Evolutionary conservation across 53 echinoderm and acorn worm genomes (phyloP).

Genomic region (Paelopatides confundens): DNA sequence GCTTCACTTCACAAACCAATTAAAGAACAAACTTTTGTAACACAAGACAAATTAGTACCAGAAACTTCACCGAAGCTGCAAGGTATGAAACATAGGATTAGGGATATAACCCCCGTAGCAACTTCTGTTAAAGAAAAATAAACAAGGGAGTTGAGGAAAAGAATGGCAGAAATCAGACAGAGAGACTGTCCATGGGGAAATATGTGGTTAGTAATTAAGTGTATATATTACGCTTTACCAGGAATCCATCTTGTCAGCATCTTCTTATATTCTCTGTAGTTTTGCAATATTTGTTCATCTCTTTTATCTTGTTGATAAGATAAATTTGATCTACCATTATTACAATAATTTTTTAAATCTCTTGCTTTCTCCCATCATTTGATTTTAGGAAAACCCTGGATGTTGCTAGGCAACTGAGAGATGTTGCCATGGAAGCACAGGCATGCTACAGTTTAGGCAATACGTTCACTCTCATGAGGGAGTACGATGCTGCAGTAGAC

Average conservation of each 20-base stretch:
- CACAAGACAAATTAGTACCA: too few relatives aligned
- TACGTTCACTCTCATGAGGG: conserved; percentile 93
- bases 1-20: too few relatives aligned
- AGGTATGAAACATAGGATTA: too few relatives aligned
- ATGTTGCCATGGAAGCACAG: conserved; percentile 96
- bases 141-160: neutral
- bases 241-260: neutral
- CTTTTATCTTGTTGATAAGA: neutral
- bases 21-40: too few relatives aligned
- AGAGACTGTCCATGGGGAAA: too few relatives aligned
- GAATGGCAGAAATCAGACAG: neutral
- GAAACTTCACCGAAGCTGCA: too few relatives aligned
- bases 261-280: neutral
- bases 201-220: too few relatives aligned
- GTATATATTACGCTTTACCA: neutral
- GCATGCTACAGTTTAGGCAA: conserved; percentile 99
- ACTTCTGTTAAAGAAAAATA: too few relatives aligned
- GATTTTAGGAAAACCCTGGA: conserved; percentile 87
- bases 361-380: neutral
- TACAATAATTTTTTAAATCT: neutral
- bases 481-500: conserved; percentile 90
- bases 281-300: neutral
- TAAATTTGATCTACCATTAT: neutral
- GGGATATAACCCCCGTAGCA: too few relatives aligned
- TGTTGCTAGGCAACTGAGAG: conserved; percentile 91